Evolutionary conservation across 2,888 invertebrate genomes (phyloP).

Genomic region (Schizotus pectinicornis): DNA sequence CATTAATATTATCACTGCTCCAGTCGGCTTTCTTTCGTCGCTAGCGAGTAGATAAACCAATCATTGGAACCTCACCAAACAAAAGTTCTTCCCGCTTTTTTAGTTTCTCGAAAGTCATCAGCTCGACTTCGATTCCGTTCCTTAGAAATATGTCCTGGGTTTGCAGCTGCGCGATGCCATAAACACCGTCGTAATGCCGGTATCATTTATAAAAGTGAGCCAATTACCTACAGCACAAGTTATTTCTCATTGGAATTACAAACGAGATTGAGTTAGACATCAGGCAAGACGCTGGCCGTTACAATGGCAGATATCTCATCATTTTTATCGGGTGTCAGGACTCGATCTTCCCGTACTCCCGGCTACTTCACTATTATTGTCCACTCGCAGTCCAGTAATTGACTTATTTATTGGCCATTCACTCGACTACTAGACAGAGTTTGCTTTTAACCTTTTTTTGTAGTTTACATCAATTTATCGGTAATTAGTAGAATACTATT

Average conservation of each 20-base stretch:
- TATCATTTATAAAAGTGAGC: slow-evolving; percentile 25
- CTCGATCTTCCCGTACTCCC: slow-evolving; percentile 18
- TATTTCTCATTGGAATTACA: slow-evolving; percentile 47
- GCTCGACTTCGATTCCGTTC: too few species aligned
- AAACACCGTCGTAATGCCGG: too few species aligned
- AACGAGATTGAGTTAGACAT: slow-evolving; percentile 41
- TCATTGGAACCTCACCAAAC: too few species aligned
- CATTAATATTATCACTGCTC: too few species aligned
- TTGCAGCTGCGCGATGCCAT: too few species aligned
- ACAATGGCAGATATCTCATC: slow-evolving; percentile 49
- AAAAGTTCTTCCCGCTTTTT: too few species aligned
- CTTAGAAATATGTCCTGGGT: too few species aligned
- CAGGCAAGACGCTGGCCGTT: slow-evolving; percentile 18
- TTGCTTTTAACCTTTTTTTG: background rate
- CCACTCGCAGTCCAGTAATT: slow-evolving; percentile 38
- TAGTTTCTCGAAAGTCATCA: too few species aligned
- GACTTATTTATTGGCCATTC: slow-evolving; percentile 35
- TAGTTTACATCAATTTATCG: too few species aligned
- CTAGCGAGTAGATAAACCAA: too few species aligned
- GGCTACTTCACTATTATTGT: slow-evolving; percentile 18
- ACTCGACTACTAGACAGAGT: background rate
- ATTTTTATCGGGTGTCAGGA: slow-evolving; percentile 39
- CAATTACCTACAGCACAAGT: slow-evolving; percentile 28
- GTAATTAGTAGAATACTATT: too few species aligned
- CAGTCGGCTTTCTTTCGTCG: too few species aligned